phyloP scores from a whole-genome alignment of 2,888 invertebrate genomes.

The Yponomeuta plumbellus region DNA sequence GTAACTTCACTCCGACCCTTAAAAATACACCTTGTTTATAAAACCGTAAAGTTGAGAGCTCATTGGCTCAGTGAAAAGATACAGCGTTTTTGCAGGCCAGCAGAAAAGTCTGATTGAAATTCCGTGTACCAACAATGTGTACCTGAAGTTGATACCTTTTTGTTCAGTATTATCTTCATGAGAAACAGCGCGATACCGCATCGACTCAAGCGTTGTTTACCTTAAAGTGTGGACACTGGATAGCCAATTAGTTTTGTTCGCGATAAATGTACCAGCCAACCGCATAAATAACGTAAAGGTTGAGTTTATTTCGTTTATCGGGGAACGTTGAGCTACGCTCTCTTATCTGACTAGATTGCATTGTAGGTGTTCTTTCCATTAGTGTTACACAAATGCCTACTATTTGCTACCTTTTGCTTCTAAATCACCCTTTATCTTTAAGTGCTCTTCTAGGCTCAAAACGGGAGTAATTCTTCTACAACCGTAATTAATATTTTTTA shows the following conservation, averaged over 20 bases:
- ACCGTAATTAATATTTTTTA: no score
- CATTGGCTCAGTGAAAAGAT: conserved; percentile 2
- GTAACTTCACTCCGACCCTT: conserved; percentile 21
- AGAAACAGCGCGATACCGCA: conserved; percentile 43
- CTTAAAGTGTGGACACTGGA: conserved; percentile 55
- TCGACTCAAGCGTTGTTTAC: conserved; percentile 50
- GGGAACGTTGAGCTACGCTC: neutral
- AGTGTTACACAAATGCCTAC: conserved; percentile 37
- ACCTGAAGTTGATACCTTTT: conserved; percentile 58
- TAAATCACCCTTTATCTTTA: neutral
- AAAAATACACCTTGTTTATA: conserved; percentile 26
- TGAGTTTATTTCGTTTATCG: conserved; percentile 15
- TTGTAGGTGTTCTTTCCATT: conserved; percentile 44
- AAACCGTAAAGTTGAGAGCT: conserved; percentile 23
- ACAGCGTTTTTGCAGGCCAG: neutral
- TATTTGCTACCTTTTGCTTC: neutral
- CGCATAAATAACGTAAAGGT: conserved; percentile 49
- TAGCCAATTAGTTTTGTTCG: conserved; percentile 52
- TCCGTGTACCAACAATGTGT: conserved; percentile 71
- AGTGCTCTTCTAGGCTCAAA: no score
- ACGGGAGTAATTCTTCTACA: no score
- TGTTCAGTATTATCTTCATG: conserved; percentile 58
- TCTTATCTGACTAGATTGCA: conserved; percentile 14
- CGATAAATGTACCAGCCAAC: conserved; percentile 60
- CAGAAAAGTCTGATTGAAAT: conserved; percentile 64